A percentile compares a stretch with the other conserved stretches of the same genome.
These are phyloP conservation scores for Motacilla tschutschensis DNA, from an alignment of 2,113 vertebrate species.

Conservation along the genomic window DNA sequence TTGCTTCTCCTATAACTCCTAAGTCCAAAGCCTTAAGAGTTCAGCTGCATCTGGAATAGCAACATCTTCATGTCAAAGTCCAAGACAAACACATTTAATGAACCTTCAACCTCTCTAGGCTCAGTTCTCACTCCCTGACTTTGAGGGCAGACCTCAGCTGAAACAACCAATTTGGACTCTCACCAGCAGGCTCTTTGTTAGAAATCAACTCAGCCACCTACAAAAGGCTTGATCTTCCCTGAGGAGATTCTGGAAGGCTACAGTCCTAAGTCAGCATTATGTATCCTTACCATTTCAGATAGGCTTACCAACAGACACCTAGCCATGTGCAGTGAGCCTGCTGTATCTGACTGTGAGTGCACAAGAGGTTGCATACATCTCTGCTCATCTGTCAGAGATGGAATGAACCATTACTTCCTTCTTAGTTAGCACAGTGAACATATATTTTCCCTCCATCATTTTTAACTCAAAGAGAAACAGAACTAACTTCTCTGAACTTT, in stretches of 20 bases:
- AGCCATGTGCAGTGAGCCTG: background rate
- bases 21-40: background rate
- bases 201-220: background rate
- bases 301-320: background rate
- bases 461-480: background rate
- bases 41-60: background rate
- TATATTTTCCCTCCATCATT: background rate
- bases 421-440: background rate
- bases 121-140: background rate
- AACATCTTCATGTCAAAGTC: background rate
- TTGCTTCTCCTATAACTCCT: background rate
- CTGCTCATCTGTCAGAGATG: background rate
- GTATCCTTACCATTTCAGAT: background rate
- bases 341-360: background rate
- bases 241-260: background rate
- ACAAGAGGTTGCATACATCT: background rate
- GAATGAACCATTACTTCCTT: background rate
- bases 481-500: background rate
- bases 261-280: background rate
- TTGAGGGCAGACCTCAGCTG: background rate
- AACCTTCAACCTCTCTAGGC: background rate
- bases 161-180: background rate
- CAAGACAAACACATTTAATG: conserved; percentile 33
- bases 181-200: background rate
- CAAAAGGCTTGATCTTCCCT: background rate